Base-by-base conservation (phyloP, 2,797 vertebrate species). In the Eremophila alpestris region DNA sequence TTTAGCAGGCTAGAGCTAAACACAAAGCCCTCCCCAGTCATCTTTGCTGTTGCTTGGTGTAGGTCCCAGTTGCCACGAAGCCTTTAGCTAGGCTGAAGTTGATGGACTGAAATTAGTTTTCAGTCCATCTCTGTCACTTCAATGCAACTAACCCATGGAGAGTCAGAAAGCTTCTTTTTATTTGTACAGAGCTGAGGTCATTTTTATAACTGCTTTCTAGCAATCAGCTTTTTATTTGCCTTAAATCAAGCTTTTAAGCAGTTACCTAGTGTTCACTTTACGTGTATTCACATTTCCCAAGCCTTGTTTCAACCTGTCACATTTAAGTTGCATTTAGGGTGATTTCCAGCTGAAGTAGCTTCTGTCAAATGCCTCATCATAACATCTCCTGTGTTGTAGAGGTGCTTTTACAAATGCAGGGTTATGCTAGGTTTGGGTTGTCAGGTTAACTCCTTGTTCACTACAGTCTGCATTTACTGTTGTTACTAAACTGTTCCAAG, bases 151-250 rank as follows among this genome's bases (percentile, higher is more conserved):
- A 94, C 65, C 83, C 40, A 16, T 2, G 11, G 82, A 94, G 83
- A 85, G 88, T 89, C 80, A 95, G 78, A 92, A 89, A 52, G 79
- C 87, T 88, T 82, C 68, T 92, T 93, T 97, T n/a, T 96, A 92
- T 95, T 94, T 97, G 96, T 97, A 97, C 96, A 97, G 90, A 91
- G 93, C 83, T 90, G 95, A 97, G 84, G 86, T 93, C 16, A 65
- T 97, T 97, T 97, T 96, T 97, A 96, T 97, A 97, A 96, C 96
- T 98, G 96, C 97, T 97, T 97, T 96, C 96, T 97, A 97, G 96
- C 97, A 97, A 97, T 97, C 97, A 96, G 95, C 97, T 98, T 98
- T 97, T 98, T 97, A 95, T 98, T 98, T 98, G 97, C 98, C 98
- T 98, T 98, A 98, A 98, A 95, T 95, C 95, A 87, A 97, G 96